Evolutionary conservation across 2,888 invertebrate species (phyloP).

Genomic region (Chaetoderma sp.): DNA sequence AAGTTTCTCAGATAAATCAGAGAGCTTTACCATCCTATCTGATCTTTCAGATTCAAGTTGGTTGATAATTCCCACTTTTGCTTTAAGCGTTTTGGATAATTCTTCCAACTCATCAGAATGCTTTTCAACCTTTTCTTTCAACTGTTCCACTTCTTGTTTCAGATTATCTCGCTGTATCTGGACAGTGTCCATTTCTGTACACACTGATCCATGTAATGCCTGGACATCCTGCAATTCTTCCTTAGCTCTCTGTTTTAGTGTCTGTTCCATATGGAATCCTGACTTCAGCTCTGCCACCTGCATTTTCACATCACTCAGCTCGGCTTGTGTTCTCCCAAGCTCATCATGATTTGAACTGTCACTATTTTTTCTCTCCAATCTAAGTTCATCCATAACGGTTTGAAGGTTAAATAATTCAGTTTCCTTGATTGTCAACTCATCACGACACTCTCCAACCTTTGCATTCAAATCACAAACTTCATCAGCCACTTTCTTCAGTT

Average conservation of each 20-base stretch:
- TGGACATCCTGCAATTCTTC: slow-evolving; percentile 12
- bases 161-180: slow-evolving; percentile 24
- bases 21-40: slow-evolving; percentile 15
- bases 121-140: slow-evolving; percentile 21
- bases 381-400: too few relatives aligned
- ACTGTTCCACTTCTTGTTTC: slow-evolving; percentile 23
- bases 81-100: too few relatives aligned
- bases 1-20: slow-evolving; percentile 7
- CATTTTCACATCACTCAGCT: slow-evolving; percentile 34
- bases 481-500: slow-evolving; percentile 10
- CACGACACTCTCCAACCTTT: too few relatives aligned
- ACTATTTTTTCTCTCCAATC: too few relatives aligned
- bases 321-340: slow-evolving; percentile 12
- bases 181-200: slow-evolving; percentile 5
- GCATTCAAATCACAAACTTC: slow-evolving; percentile 3
- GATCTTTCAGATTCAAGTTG: not conserved
- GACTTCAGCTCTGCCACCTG: slow-evolving; percentile 45
- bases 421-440: slow-evolving; percentile 11
- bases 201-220: slow-evolving; percentile 23
- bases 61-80: too few relatives aligned
- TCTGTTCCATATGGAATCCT: slow-evolving; percentile 40
- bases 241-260: slow-evolving; percentile 42
- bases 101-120: slow-evolving; percentile 7
- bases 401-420: slow-evolving; percentile 6
- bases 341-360: slow-evolving; percentile 19